phyloP scores from a whole-genome alignment of 2,888 invertebrate genomes.

The Drosophila greeni region DNA sequence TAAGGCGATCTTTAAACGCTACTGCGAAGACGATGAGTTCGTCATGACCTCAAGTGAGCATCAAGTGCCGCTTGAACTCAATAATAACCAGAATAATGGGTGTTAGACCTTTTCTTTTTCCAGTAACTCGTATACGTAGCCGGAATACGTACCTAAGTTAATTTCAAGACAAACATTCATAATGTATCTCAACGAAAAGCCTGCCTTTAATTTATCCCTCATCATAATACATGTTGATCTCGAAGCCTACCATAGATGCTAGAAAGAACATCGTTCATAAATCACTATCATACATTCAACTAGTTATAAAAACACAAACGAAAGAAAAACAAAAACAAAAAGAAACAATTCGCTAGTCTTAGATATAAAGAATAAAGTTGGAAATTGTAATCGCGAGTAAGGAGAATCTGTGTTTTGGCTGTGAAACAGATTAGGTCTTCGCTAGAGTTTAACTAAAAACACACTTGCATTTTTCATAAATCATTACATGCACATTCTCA shows the following conservation, averaged over 20 bases:
- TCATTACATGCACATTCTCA: constrained; percentile 5
- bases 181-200: constrained; percentile 1
- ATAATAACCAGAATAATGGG: constrained; percentile 56
- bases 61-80: constrained; percentile 36
- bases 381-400: constrained; percentile 34
- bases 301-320: constrained; percentile 14
- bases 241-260: not conserved
- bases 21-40: constrained; percentile 61
- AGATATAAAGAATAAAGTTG: constrained; percentile 25
- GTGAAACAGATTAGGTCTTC: constrained; percentile 78
- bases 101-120: constrained; percentile 3
- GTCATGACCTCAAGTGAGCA: constrained; percentile 29
- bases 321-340: constrained; percentile 5
- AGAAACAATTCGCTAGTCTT: constrained; percentile 56
- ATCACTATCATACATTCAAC: constrained; percentile 33
- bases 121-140: constrained; percentile 23
- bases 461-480: constrained; percentile 15
- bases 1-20: constrained; percentile 57
- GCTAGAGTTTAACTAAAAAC: constrained; percentile 47
- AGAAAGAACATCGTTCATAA: not conserved
- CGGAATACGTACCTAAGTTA: constrained; percentile 14
- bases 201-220: constrained; percentile 2
- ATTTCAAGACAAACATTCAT: not conserved
- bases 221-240: constrained; percentile 4
- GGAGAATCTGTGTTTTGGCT: constrained; percentile 79